Base-by-base conservation (phyloP, 2,797 vertebrate species). In the Psittacula derbiana region DNA sequence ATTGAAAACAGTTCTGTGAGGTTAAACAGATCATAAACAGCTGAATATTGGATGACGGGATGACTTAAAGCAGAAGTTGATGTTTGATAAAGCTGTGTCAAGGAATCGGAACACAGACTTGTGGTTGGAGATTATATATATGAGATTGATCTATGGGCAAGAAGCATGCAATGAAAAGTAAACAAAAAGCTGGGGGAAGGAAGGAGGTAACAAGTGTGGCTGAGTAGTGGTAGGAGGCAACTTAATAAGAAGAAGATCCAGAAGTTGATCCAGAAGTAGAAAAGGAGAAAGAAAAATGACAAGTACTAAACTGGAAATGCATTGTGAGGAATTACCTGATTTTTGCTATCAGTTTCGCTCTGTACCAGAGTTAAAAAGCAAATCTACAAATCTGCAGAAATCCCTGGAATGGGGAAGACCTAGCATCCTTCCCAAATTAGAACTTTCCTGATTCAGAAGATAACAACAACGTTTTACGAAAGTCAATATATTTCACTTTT, bases 401-500 rank as follows among this genome's bases (percentile, higher is more conserved):
- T 57, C 12, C 16, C 58, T 70, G 8, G 27, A 16, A 58, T 2
- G 0, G 24, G 11, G n/a, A 82, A 87, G 43, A 17, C 3, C 3
- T 23, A 50, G 11, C 8, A 25, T 28, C 19, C 21, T 85, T 94
- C 82, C 67, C 3, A 7, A 84, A 79, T 38, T 10, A 90, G 52
- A 86, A 88, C 21, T 61, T 75, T 64, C 14, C 46, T 87, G 33
- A 72, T 6, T 58, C 27, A 76, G 41, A 43, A 83, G 47, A 15
- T 8, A 58, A 6, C 16, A 58, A 6, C 16, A n/a, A 5, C 25
- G 14, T 19, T 86, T 80, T 49, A 36, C 0, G 0, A 41, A 44
- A 33, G 2, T 41, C 60, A 6, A 52, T 81, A 4, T 73, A 53
- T 55, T 79, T 86, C 41, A 61, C n/a, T 80, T 17, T 55, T 85